phyloP scores from a whole-genome alignment of 2,113 vertebrate species.

The Sula dactylatra region DNA sequence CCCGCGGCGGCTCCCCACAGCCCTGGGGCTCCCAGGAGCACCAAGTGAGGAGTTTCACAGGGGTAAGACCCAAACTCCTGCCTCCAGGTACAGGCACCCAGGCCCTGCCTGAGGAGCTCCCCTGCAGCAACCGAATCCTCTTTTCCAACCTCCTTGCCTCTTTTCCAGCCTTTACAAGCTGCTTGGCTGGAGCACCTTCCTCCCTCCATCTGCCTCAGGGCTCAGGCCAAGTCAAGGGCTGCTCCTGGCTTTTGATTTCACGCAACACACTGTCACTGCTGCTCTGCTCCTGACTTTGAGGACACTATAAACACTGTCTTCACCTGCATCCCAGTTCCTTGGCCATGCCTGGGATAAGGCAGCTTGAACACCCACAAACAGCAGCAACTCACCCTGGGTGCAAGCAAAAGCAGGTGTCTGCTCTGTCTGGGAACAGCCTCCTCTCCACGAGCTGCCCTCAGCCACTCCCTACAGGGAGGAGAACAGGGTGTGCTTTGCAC shows the following conservation, averaged over 20 bases:
- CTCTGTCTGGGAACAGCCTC: not conserved
- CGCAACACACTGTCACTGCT: fast-evolving
- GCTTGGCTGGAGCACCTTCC: not conserved
- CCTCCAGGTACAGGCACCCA: not conserved
- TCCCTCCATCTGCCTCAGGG: not conserved
- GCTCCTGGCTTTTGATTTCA: not conserved
- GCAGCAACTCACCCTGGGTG: not conserved
- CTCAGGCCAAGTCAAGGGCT: not conserved
- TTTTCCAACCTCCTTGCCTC: not conserved
- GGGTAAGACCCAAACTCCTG: not conserved
- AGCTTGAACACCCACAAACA: not conserved
- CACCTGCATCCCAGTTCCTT: not conserved
- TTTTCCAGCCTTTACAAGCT: not conserved
- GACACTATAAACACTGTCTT: not conserved
- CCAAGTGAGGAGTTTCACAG: not conserved
- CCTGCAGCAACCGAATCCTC: not conserved
- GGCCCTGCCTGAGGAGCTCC: not conserved
- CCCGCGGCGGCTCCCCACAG: not conserved
- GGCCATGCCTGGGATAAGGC: not conserved
- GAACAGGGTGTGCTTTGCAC: no score
- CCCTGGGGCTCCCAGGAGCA: not conserved
- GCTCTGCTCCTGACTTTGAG: not conserved
- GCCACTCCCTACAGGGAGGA: not conserved
- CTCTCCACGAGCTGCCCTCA: not conserved
- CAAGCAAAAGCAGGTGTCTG: not conserved